phyloP scores from a whole-genome alignment of 2,113 vertebrate genomes.

The Chionis minor region DNA sequence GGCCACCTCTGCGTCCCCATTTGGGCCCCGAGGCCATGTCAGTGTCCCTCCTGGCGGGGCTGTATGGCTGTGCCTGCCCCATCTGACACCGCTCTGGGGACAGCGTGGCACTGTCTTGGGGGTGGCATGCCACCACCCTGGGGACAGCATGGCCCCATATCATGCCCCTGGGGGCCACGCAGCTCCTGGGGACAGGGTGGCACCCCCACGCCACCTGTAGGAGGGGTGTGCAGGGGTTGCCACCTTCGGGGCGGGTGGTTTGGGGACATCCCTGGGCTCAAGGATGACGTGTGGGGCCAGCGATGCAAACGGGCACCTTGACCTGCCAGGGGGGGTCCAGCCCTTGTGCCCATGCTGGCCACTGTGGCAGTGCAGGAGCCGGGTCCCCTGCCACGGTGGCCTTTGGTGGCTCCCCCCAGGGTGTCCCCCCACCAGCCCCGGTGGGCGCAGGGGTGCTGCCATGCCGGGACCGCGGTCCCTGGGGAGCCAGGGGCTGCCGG shows the following conservation, averaged over 20 bases:
- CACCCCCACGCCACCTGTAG: not conserved
- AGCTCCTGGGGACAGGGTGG: not conserved
- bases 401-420: not conserved
- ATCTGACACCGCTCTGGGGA: not conserved
- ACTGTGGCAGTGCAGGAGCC: rapidly evolving
- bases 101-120: not conserved
- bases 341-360: rapidly evolving
- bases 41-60: rapidly evolving
- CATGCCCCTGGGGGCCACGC: rapidly evolving
- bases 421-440: rapidly evolving
- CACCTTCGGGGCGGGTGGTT: rapidly evolving
- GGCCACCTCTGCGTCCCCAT: rapidly evolving
- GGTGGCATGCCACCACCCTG: not conserved
- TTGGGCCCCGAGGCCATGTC: rapidly evolving
- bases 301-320: not conserved
- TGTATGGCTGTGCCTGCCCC: not conserved
- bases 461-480: rapidly evolving
- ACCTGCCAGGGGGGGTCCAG: not conserved
- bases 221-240: not conserved
- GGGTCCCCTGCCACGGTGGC: rapidly evolving
- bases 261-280: not conserved
- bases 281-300: rapidly evolving
- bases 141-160: not conserved
- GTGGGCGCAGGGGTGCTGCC: not conserved
- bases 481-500: not conserved